These are phyloP conservation scores for Oncorhynchus keta DNA, from an alignment of 2,113 vertebrate genomes.

Conservation along the genomic window DNA sequence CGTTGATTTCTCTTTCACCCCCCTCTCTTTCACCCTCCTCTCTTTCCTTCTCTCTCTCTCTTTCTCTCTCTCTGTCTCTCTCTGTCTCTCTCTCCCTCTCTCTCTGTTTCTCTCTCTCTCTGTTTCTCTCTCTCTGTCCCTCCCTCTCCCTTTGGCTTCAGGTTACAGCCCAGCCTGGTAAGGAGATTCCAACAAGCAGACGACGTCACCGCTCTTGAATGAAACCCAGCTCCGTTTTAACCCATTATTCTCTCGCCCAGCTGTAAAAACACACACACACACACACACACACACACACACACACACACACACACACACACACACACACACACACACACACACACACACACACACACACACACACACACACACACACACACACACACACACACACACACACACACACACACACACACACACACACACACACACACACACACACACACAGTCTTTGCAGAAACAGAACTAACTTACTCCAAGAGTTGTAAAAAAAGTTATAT, in stretches of 20 bases:
- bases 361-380: not conserved
- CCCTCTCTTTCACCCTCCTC: slow-evolving; percentile 53
- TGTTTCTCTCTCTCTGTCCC: no score
- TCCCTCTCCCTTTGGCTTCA: slow-evolving; percentile 57
- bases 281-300: no score
- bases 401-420: not conserved
- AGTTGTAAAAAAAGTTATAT: not conserved
- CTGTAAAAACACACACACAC: not conserved
- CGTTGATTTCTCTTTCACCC: slow-evolving; percentile 19
- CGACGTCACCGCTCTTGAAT: slow-evolving; percentile 59
- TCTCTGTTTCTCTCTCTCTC: slow-evolving; percentile 1
- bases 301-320: not conserved
- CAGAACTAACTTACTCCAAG: not conserved
- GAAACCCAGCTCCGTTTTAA: slow-evolving; percentile 45
- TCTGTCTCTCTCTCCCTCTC: slow-evolving; percentile 50
- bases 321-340: not conserved
- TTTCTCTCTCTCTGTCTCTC: slow-evolving; percentile 35
- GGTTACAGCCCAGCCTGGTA: slow-evolving; percentile 67
- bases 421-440: not conserved
- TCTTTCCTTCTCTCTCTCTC: slow-evolving; percentile 19
- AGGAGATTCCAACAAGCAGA: slow-evolving; percentile 53
- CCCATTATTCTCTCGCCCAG: slow-evolving; percentile 37
- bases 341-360: not conserved
- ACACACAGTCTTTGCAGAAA: not conserved
- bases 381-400: not conserved